These are phyloP conservation scores for Stictonetta naevosa DNA, from an alignment of 2,113 vertebrate genomes.

Conservation along the genomic window DNA sequence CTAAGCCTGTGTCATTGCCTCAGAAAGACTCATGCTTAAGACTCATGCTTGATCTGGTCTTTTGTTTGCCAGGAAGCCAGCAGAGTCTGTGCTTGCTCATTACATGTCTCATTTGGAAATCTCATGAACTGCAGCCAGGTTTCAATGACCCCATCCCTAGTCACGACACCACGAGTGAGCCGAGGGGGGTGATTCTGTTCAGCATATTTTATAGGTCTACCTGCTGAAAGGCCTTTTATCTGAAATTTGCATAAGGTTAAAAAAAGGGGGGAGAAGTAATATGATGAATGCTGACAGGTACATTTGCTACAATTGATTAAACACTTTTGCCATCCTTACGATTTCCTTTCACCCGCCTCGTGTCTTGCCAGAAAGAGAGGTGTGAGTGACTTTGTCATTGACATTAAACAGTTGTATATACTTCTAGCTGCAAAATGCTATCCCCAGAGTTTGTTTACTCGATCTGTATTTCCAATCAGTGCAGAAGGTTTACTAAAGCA, in stretches of 20 bases:
- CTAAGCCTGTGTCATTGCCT: background rate
- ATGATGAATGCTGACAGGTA: slow-evolving; percentile 67
- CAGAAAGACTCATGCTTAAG: background rate
- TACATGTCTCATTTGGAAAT: background rate
- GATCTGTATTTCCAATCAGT: slow-evolving; percentile 84
- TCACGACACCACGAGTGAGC: background rate
- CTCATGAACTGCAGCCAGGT: background rate
- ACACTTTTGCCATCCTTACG: slow-evolving; percentile 63
- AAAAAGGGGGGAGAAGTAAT: background rate
- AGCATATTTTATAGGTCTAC: background rate
- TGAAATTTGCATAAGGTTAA: slow-evolving; percentile 20
- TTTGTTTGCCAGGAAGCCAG: background rate
- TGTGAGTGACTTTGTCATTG: slow-evolving; percentile 81
- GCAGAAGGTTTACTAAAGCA: slow-evolving; percentile 82
- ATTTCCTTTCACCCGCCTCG: slow-evolving; percentile 47
- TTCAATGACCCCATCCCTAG: background rate
- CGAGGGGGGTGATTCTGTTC: background rate
- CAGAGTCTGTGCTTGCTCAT: background rate
- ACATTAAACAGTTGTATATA: slow-evolving; percentile 81
- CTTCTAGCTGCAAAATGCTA: slow-evolving; percentile 75
- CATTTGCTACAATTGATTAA: slow-evolving; percentile 69
- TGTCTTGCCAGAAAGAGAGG: slow-evolving; percentile 69
- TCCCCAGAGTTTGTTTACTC: slow-evolving; percentile 80
- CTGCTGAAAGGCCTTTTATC: background rate
- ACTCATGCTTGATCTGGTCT: background rate